Percentiles rank a stretch among this genome's conserved stretches.
phyloP scores from a whole-genome alignment of 2,113 vertebrate species.

The Entelurus aequoreus region DNA sequence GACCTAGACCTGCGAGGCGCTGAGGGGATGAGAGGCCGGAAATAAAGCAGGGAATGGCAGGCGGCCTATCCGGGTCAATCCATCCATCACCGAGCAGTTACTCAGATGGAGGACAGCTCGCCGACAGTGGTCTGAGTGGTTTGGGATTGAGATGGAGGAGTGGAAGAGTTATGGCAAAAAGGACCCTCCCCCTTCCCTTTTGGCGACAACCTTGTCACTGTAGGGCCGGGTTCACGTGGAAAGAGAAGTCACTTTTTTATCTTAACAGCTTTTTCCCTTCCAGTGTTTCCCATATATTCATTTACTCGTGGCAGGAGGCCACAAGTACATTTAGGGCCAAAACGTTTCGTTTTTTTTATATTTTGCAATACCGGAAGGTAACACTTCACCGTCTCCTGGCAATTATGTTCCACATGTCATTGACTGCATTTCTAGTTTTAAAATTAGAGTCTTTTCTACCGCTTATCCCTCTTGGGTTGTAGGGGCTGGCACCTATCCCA shows the following conservation, averaged over 20 bases:
- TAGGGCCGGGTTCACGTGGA: constrained; percentile 27
- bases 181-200: constrained; percentile 31
- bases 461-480: too few species aligned
- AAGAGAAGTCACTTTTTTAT: background rate
- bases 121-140: constrained; percentile 69
- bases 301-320: too few species aligned
- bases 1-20: constrained; percentile 37
- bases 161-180: constrained; percentile 60
- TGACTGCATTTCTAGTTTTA: too few species aligned
- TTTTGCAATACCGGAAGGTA: too few species aligned
- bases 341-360: too few species aligned
- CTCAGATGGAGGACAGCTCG: constrained; percentile 66
- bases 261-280: too few species aligned
- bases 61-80: constrained; percentile 68
- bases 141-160: constrained; percentile 72
- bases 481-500: too few species aligned
- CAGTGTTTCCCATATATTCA: too few species aligned
- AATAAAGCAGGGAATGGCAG: constrained; percentile 60
- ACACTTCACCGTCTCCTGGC: too few species aligned
- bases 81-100: constrained; percentile 74
- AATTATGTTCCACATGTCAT: too few species aligned
- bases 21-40: constrained; percentile 24
- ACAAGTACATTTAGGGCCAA: too few species aligned
- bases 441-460: too few species aligned
- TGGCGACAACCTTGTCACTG: constrained; percentile 61